Conservation (phyloP, 2,797 vertebrate genomes). For the Leuciscus waleckii region DNA sequence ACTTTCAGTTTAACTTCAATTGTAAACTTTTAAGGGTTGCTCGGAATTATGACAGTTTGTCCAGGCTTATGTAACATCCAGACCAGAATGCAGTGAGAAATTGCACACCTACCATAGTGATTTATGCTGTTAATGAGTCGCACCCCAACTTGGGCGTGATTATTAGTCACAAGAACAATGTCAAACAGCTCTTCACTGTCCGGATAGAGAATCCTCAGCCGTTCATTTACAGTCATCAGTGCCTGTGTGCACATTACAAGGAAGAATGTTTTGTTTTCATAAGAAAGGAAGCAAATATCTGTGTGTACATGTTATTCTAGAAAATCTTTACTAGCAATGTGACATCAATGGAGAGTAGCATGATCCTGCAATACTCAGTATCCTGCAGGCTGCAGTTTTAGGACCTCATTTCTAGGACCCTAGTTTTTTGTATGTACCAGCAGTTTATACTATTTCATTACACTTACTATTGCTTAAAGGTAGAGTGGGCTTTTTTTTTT, state of each 20-base stretch:
- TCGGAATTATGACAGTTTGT: not conserved
- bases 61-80: not conserved
- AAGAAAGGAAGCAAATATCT: not conserved
- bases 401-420: not conserved
- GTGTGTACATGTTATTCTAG: not conserved
- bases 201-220: constrained; percentile 89
- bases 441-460: not conserved
- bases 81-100: not conserved
- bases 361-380: not conserved
- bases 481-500: too few relatives aligned
- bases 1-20: not conserved
- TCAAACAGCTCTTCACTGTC: constrained; percentile 94
- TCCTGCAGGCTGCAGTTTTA: not conserved
- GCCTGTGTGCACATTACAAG: constrained; percentile 76
- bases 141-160: constrained; percentile 96
- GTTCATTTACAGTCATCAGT: constrained; percentile 86
- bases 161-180: constrained; percentile 97
- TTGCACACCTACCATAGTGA: constrained; percentile 86
- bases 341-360: not conserved
- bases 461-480: too few relatives aligned
- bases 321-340: not conserved
- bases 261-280: not conserved
- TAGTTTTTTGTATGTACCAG: not conserved
- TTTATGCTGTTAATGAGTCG: constrained; percentile 98
- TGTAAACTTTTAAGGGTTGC: not conserved